phyloP scores from a whole-genome alignment of 2,797 vertebrate species.

The Meda fulgida region DNA sequence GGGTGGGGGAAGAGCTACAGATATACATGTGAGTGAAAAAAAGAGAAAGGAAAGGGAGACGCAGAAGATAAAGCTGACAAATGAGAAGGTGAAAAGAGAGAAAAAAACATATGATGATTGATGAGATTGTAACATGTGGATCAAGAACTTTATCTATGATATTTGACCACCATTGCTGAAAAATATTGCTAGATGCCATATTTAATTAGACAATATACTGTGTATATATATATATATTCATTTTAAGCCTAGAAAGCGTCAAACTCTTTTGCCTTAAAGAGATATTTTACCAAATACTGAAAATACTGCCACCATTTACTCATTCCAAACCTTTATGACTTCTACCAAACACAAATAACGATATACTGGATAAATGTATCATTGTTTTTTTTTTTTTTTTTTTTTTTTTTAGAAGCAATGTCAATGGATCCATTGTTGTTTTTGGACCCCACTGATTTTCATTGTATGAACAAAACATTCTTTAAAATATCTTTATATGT shows the following conservation, averaged over 20 bases:
- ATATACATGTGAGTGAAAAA: constrained; percentile 39
- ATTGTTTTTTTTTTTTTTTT: too few relatives aligned
- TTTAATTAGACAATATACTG: background rate
- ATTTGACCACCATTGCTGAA: constrained; percentile 69
- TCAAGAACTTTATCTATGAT: constrained; percentile 73
- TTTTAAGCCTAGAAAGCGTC: too few relatives aligned
- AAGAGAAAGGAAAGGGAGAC: constrained; percentile 57
- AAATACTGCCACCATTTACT: background rate
- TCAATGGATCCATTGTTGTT: background rate
- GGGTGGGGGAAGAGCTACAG: constrained; percentile 67
- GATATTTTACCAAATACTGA: too few relatives aligned
- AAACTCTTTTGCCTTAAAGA: too few relatives aligned
- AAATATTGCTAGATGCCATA: constrained; percentile 70
- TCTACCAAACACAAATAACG: background rate
- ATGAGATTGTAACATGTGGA: constrained; percentile 61
- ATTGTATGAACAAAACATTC: background rate
- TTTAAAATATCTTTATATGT: background rate
- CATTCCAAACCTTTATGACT: background rate
- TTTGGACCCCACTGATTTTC: background rate
- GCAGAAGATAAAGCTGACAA: constrained; percentile 26
- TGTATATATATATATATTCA: too few relatives aligned
- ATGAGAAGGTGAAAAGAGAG: constrained; percentile 64
- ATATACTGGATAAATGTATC: too few relatives aligned
- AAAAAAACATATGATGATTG: constrained; percentile 53
- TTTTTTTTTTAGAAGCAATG: too few relatives aligned